Conservation (phyloP, 2,113 vertebrate species). For the Nothobranchius kuhntae region DNA sequence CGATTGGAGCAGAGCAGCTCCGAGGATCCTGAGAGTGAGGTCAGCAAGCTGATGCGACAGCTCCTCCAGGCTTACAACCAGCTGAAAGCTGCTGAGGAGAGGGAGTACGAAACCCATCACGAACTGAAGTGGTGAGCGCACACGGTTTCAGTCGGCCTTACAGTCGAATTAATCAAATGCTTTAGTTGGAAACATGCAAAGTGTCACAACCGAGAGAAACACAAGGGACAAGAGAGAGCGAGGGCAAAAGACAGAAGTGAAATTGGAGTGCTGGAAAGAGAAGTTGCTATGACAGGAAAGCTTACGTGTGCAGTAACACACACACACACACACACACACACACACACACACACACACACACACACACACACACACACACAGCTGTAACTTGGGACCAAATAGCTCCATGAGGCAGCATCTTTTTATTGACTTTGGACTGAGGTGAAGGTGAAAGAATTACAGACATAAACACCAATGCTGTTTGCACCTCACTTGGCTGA, state of each 20-base stretch:
- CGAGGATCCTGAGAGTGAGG: slow-evolving; percentile 62
- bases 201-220: slow-evolving; percentile 16
- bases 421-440: slow-evolving; percentile 21
- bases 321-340: not conserved
- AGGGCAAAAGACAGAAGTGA: slow-evolving; percentile 73
- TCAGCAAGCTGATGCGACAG: slow-evolving; percentile 63
- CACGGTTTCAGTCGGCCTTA: slow-evolving; percentile 12
- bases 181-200: slow-evolving; percentile 1
- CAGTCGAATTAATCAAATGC: not conserved
- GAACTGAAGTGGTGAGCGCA: slow-evolving; percentile 60
- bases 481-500: not conserved
- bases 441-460: slow-evolving; percentile 41
- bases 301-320: slow-evolving; percentile 3
- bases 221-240: slow-evolving; percentile 69
- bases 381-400: slow-evolving; percentile 26
- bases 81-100: slow-evolving; percentile 62
- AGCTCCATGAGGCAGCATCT: slow-evolving; percentile 40
- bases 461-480: not conserved
- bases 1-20: slow-evolving; percentile 48
- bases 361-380: no score
- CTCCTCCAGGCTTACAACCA: slow-evolving; percentile 63
- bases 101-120: slow-evolving; percentile 52
- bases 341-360: no score
- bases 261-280: slow-evolving; percentile 47
- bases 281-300: slow-evolving; percentile 13